Evolutionary conservation across 1,140 invertebrate species (phyloP).

Genomic region (Nebria ingens): DNA sequence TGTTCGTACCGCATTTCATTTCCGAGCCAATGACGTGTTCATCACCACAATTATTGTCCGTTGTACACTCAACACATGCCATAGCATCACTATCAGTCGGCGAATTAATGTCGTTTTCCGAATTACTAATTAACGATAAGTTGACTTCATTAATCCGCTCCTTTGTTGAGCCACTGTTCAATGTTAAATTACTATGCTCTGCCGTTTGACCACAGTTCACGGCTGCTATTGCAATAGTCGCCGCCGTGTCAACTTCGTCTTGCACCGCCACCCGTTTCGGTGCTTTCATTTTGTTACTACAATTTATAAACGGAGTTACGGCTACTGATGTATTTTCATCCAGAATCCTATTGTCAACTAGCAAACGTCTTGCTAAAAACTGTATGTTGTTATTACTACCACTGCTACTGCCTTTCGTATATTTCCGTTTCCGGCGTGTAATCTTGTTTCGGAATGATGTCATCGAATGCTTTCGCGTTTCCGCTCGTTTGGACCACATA

Average conservation of each 20-base stretch:
- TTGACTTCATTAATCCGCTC: no score
- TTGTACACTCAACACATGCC: not conserved
- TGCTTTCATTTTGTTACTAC: not conserved
- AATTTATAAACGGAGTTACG: not conserved
- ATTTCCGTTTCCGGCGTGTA: constrained; percentile 1
- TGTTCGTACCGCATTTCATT: not conserved
- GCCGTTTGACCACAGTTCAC: not conserved
- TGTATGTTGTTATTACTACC: not conserved
- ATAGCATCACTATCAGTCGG: not conserved
- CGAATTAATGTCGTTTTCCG: not conserved
- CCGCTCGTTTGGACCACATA: constrained; percentile 1
- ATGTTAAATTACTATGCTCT: not conserved
- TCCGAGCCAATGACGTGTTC: not conserved
- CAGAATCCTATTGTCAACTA: not conserved
- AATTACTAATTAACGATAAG: not conserved
- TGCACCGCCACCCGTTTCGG: not conserved
- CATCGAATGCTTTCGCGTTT: not conserved
- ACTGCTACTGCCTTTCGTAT: not conserved
- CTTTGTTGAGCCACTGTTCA: not conserved
- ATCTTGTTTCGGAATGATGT: constrained; percentile 3
- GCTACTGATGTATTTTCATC: not conserved
- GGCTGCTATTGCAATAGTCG: no score
- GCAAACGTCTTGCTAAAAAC: not conserved
- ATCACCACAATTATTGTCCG: not conserved
- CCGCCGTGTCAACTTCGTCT: no score